These are phyloP conservation scores for Polypterus senegalus DNA, from an alignment of 2,113 vertebrate species.

Conservation along the genomic window DNA sequence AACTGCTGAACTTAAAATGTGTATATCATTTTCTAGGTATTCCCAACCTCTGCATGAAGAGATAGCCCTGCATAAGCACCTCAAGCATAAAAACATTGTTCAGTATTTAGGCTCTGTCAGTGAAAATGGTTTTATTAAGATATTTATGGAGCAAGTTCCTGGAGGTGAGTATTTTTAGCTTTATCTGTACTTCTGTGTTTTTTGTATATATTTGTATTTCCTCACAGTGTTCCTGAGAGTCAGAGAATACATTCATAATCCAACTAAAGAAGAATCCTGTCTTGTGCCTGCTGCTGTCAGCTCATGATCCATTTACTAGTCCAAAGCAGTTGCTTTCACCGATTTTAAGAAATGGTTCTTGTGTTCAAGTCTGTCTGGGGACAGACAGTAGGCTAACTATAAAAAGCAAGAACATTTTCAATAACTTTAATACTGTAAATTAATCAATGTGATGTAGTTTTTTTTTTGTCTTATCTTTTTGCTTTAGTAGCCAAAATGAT, in stretches of 20 bases:
- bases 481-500: too few relatives aligned
- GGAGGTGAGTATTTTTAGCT: slow-evolving; percentile 64
- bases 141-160: slow-evolving; percentile 98
- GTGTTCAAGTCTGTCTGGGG: too few relatives aligned
- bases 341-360: too few relatives aligned
- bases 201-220: not conserved
- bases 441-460: too few relatives aligned
- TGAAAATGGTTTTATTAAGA: slow-evolving; percentile 95
- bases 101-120: slow-evolving; percentile 95
- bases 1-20: not conserved
- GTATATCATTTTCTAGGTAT: slow-evolving; percentile 50
- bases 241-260: not conserved
- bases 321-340: too few relatives aligned
- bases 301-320: too few relatives aligned
- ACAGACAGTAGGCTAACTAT: too few relatives aligned
- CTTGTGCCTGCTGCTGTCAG: too few relatives aligned
- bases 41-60: slow-evolving; percentile 96
- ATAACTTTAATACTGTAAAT: too few relatives aligned
- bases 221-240: not conserved
- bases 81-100: slow-evolving; percentile 97
- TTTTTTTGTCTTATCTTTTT: too few relatives aligned
- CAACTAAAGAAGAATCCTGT: not conserved
- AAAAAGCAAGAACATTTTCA: not conserved
- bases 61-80: slow-evolving; percentile 91
- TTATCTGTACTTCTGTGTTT: not conserved